These are phyloP conservation scores for Brenthis hecate DNA, from an alignment of 2,888 invertebrate species.

Conservation along the genomic window DNA sequence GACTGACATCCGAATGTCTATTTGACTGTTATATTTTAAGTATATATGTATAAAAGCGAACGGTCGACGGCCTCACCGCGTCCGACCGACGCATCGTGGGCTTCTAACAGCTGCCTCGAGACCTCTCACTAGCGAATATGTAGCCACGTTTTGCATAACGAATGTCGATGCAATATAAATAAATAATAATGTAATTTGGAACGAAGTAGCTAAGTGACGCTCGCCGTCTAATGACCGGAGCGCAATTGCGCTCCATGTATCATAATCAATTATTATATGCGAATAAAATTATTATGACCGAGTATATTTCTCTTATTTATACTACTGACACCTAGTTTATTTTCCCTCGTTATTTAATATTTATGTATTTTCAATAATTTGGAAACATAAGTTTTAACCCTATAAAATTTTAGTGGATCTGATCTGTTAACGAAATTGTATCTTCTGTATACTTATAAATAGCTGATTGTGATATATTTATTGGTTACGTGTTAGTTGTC, in stretches of 20 bases:
- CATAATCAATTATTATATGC: constrained; percentile 82
- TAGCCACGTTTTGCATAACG: constrained; percentile 73
- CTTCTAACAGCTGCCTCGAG: constrained; percentile 73
- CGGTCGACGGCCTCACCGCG: constrained; percentile 63
- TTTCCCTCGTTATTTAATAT: neutral
- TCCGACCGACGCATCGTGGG: constrained; percentile 57
- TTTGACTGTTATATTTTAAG: constrained; percentile 74
- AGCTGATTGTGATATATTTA: no score
- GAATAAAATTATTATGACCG: constrained; percentile 81
- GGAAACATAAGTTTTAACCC: no score
- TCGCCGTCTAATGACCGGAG: constrained; percentile 58
- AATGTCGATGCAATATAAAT: constrained; percentile 77
- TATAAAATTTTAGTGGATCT: no score
- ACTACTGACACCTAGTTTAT: constrained; percentile 1
- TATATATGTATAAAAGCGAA: constrained; percentile 74
- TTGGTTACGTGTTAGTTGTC: no score
- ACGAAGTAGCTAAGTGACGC: constrained; percentile 56
- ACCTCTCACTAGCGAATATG: constrained; percentile 80
- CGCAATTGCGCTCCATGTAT: constrained; percentile 74
- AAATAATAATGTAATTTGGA: constrained; percentile 77
- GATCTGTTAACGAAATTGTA: no score
- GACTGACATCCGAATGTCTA: constrained; percentile 70
- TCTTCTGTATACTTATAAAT: no score
- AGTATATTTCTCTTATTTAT: constrained; percentile 46
- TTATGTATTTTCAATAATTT: no score